phyloP scores from a whole-genome alignment of 1,140 invertebrate species.

The Sitophilus oryzae region DNA sequence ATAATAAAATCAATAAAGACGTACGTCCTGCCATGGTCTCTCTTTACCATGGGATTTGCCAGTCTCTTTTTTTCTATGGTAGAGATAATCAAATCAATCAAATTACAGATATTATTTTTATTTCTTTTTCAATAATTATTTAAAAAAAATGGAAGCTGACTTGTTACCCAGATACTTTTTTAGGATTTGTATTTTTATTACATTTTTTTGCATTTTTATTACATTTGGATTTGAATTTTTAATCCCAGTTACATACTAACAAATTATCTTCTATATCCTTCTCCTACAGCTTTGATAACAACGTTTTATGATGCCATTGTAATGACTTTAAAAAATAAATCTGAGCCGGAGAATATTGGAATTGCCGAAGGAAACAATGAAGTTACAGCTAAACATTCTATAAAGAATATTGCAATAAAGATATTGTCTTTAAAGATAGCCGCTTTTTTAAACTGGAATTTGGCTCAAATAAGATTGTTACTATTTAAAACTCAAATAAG shows the following conservation, averaged over 20 bases:
- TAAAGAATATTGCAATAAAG: conserved; percentile 65
- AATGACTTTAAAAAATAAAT: conserved; percentile 51
- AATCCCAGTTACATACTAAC: conserved; percentile 67
- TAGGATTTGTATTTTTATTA: conserved; percentile 90
- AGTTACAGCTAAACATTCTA: conserved; percentile 44
- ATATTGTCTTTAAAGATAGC: conserved; percentile 83
- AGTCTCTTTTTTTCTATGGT: too few relatives aligned
- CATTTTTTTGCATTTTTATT: conserved; percentile 71
- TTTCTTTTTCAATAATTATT: too few relatives aligned
- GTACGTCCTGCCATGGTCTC: too few relatives aligned
- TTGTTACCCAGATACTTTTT: conserved; percentile 66
- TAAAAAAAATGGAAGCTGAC: conserved; percentile 67
- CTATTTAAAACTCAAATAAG: conserved; percentile 60
- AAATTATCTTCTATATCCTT: conserved; percentile 73
- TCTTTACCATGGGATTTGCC: too few relatives aligned
- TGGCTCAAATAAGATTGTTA: conserved; percentile 49
- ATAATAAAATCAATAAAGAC: too few relatives aligned
- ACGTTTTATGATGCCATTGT: conserved; percentile 76
- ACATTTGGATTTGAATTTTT: conserved; percentile 71
- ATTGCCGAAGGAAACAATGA: conserved; percentile 24
- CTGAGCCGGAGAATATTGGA: conserved; percentile 34
- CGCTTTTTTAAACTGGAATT: conserved; percentile 77
- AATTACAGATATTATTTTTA: too few relatives aligned
- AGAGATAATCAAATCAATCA: too few relatives aligned
- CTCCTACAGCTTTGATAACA: conserved; percentile 74